Evolutionary conservation across 2,113 vertebrate genomes (phyloP).

Genomic region (Takifugu bimaculatus): DNA sequence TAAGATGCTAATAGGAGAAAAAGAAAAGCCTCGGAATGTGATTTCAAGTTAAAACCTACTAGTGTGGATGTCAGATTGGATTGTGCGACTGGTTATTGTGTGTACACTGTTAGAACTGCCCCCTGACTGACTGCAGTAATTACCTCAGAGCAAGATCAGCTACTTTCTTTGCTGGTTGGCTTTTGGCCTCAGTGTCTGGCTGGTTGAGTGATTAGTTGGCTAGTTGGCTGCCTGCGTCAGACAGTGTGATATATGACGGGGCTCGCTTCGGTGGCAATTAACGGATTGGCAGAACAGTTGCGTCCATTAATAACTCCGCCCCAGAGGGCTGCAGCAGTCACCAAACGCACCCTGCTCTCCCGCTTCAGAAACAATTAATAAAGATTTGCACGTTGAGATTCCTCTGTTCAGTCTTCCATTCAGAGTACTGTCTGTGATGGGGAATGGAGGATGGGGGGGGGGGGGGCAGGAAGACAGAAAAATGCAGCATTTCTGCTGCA

Average conservation of each 20-base stretch:
- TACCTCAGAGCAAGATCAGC: slow-evolving; percentile 39
- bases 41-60: background rate
- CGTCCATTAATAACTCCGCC: slow-evolving; percentile 65
- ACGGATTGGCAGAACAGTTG: slow-evolving; percentile 63
- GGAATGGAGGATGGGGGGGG: slow-evolving; percentile 1
- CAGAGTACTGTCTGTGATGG: slow-evolving; percentile 28
- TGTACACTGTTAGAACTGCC: slow-evolving; percentile 20
- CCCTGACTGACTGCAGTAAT: slow-evolving; percentile 27
- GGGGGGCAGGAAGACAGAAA: slow-evolving; percentile 8
- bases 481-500: slow-evolving; percentile 30
- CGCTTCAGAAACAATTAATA: slow-evolving; percentile 38
- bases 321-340: slow-evolving; percentile 34
- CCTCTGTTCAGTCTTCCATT: slow-evolving; percentile 4
- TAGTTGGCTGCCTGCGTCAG: slow-evolving; percentile 50
- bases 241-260: slow-evolving; percentile 66
- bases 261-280: slow-evolving; percentile 63
- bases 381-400: slow-evolving; percentile 50
- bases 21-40: background rate
- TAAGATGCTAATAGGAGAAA: background rate
- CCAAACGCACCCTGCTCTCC: slow-evolving; percentile 21
- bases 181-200: slow-evolving; percentile 46
- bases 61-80: background rate
- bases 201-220: slow-evolving; percentile 55
- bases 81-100: slow-evolving; percentile 13
- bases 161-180: slow-evolving; percentile 47